Base-by-base conservation (phyloP, 2,113 vertebrate species). In the Chamaetylas fuelleborni region DNA sequence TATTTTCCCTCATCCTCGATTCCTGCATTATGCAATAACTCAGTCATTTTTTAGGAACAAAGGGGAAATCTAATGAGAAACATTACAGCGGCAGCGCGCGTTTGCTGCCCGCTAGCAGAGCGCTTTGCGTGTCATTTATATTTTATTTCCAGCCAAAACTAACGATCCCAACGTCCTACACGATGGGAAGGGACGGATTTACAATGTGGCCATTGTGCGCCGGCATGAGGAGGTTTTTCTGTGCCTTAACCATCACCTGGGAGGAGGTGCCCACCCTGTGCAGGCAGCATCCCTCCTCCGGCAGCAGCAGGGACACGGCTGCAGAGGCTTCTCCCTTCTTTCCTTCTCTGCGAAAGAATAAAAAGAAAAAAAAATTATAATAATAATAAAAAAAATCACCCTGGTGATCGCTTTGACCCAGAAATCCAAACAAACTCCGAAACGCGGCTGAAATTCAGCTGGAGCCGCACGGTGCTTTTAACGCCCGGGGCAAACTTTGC, bases 21-120 rank as follows among this genome's bases (percentile, higher is more conserved):
- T 31, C 70, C 81, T 29, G 81, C 69, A 45, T 82, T 88, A 56
- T 90, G 88, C 90, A 90, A 95, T 66, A 94, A 90, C 71, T 86
- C 87, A 36, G 54, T 77, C 54, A 64, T 91, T 91, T 96, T 96
- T 95, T 66, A 56, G 53, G 92, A 96, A 95, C 86, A 96, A 96
- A 91, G 79, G 48, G 83, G 48, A 83, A 91, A 95, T 58, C 31
- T 82, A 97, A 96, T 77, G 56, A 96, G 92, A 92, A 96, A 50
- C 93, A 92, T 85, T 33, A n/a, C 66, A 66, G 90, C 70, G 72
- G 89, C 86, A 9, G 29, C 14, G 86, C 38, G 78, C 8, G 2
- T 95, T 85, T 48, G 79, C 62, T 80, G 66, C 90, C 78, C 79
- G 9, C 91, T 82, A 50, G 84, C 93, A 85, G 81, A 62, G 90